These are phyloP conservation scores for Leptogaster cylindrica DNA, from an alignment of 2,888 invertebrate genomes.

Conservation along the genomic window DNA sequence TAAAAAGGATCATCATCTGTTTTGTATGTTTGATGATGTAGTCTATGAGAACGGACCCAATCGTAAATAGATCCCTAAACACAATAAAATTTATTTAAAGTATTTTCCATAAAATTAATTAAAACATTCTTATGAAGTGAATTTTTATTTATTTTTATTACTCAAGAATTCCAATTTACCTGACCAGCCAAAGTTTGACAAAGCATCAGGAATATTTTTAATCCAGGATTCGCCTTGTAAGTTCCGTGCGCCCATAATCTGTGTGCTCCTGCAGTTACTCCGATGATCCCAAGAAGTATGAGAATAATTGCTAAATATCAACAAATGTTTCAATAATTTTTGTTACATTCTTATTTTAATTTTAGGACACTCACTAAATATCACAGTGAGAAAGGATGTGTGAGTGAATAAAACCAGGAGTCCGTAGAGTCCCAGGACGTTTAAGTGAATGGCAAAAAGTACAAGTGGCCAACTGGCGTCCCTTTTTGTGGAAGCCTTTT, in stretches of 20 bases:
- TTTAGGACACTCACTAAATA: conserved; percentile 68
- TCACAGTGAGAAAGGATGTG: conserved; percentile 68
- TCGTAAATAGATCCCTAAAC: conserved; percentile 80
- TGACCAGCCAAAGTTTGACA: conserved; percentile 88
- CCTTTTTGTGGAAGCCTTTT: too few relatives aligned
- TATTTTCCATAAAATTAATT: background rate
- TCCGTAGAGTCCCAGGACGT: conserved; percentile 72
- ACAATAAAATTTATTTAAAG: background rate
- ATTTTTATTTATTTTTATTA: background rate
- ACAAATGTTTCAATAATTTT: conserved; percentile 43
- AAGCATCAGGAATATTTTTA: conserved; percentile 78
- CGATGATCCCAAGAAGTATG: conserved; percentile 72
- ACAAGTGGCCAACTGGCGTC: conserved; percentile 78
- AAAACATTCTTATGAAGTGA: background rate
- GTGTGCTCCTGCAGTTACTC: conserved; percentile 91
- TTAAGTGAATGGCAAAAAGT: conserved; percentile 76
- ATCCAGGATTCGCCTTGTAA: conserved; percentile 75
- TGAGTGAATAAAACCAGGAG: conserved; percentile 67
- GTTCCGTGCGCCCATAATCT: conserved; percentile 90
- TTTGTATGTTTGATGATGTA: background rate
- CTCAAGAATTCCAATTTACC: conserved; percentile 68
- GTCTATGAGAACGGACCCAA: conserved; percentile 69
- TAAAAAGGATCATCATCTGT: conserved; percentile 73
- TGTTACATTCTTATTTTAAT: background rate
- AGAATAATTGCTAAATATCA: conserved; percentile 68